A percentile compares a stretch with the other conserved stretches of the same genome.
phyloP scores from a whole-genome alignment of 2,797 vertebrate species.

The Pipistrellus pipistrellus region DNA sequence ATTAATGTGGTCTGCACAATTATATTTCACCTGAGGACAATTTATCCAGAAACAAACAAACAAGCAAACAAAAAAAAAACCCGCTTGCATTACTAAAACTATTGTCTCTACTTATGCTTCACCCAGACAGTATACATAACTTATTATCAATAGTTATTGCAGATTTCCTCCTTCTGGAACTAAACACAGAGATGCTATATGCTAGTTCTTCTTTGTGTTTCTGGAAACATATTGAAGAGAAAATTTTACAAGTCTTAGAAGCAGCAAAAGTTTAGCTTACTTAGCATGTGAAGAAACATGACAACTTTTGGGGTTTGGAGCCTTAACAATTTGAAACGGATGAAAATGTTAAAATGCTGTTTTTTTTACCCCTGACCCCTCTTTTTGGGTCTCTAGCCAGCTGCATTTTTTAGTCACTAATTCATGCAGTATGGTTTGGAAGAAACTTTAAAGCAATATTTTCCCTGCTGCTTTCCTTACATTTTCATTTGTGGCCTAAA shows the following conservation, averaged over 20 bases:
- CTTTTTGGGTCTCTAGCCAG: constrained; percentile 63
- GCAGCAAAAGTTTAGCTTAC: background rate
- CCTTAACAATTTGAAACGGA: constrained; percentile 60
- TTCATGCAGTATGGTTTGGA: constrained; percentile 79
- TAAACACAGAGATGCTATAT: background rate
- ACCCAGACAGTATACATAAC: background rate
- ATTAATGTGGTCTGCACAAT: constrained; percentile 56
- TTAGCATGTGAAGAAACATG: constrained; percentile 36
- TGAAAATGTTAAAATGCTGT: constrained; percentile 53
- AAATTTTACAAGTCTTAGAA: constrained; percentile 56
- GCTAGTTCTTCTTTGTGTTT: background rate
- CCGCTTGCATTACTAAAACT: constrained; percentile 22
- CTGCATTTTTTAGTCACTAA: constrained; percentile 77
- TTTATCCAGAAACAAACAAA: constrained; percentile 37
- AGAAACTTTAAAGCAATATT: constrained; percentile 79
- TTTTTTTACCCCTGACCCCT: background rate
- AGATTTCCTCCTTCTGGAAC: constrained; percentile 57
- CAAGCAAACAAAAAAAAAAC: background rate
- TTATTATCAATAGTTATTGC: constrained; percentile 11
- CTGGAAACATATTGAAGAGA: constrained; percentile 56
- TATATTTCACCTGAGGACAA: background rate
- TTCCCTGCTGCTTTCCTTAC: constrained; percentile 79
- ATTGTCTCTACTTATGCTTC: constrained; percentile 47
- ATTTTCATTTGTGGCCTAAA: constrained; percentile 79
- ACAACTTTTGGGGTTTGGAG: constrained; percentile 20